Percentiles rank a stretch among this genome's conserved stretches.
Evolutionary conservation across 1,140 invertebrate species (phyloP).

Genomic region (Liolophura sinensis): DNA sequence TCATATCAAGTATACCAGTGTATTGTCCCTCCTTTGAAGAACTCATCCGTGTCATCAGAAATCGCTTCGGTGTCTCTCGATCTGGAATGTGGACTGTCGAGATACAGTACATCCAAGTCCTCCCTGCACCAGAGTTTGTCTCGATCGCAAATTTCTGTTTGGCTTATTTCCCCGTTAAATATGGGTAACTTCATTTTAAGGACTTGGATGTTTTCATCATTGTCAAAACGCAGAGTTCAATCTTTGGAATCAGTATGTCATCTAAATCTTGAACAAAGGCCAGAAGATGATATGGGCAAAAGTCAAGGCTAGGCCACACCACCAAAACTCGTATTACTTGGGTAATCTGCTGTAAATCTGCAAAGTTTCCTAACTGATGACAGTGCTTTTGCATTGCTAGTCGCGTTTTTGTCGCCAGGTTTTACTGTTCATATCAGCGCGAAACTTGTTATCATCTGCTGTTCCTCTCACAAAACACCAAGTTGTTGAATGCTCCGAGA

Average conservation of each 20-base stretch:
- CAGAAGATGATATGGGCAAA: too few species aligned
- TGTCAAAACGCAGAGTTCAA: too few species aligned
- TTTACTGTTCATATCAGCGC: constrained; percentile 9
- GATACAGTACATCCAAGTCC: constrained; percentile 31
- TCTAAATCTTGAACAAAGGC: too few species aligned
- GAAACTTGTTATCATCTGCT: constrained; percentile 21
- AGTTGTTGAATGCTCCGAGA: constrained; percentile 25
- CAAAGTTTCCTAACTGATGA: constrained; percentile 21
- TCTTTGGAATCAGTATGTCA: too few species aligned
- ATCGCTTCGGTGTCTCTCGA: constrained; percentile 17
- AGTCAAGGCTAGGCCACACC: constrained; percentile 20
- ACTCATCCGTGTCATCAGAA: constrained; percentile 23
- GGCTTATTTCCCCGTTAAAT: neutral
- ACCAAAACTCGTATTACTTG: constrained; percentile 22
- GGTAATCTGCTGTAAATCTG: too few species aligned
- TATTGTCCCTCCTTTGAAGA: constrained; percentile 32
- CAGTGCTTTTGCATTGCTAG: constrained; percentile 18
- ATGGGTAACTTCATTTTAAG: too few species aligned
- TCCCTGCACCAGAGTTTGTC: constrained; percentile 29
- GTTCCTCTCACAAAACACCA: constrained; percentile 34
- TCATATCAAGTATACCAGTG: constrained; percentile 31
- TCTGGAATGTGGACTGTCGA: constrained; percentile 19
- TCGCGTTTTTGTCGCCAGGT: constrained; percentile 23
- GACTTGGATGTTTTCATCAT: too few species aligned
- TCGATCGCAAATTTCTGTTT: constrained; percentile 14